Conservation (phyloP, 1,140 invertebrate species). For the Vanessa atalanta region DNA sequence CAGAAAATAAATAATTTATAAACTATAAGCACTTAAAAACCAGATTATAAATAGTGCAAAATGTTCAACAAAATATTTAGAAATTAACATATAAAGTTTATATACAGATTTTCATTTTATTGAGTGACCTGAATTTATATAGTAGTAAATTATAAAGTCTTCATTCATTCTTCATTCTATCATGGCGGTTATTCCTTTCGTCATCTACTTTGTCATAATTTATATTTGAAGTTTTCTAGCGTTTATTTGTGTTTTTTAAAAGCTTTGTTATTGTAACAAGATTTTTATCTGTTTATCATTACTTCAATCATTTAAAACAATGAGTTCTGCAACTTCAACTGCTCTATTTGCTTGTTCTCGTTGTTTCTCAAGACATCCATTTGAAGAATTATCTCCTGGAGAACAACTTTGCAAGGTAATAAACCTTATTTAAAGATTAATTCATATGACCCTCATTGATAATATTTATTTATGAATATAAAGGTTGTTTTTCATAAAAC, state of each 20-base stretch:
- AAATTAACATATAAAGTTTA: too few species aligned
- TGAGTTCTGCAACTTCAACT: constrained; percentile 66
- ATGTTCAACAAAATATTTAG: too few species aligned
- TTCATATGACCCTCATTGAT: constrained; percentile 4
- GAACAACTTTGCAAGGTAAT: constrained; percentile 97
- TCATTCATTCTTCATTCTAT: constrained; percentile 39
- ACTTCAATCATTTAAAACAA: constrained; percentile 39
- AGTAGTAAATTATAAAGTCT: neutral
- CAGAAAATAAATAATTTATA: too few species aligned
- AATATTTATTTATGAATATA: neutral
- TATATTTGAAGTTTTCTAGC: constrained; percentile 41
- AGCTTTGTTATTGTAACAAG: constrained; percentile 3
- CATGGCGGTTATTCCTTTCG: constrained; percentile 44
- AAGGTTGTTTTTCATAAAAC: constrained; percentile 13
- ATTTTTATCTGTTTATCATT: constrained; percentile 14
- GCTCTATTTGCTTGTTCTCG: constrained; percentile 94
- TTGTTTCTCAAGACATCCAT: constrained; percentile 96
- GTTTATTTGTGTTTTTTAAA: constrained; percentile 34
- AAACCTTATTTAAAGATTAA: constrained; percentile 5
- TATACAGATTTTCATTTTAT: neutral
- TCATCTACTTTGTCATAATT: constrained; percentile 43
- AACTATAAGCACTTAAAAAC: too few species aligned
- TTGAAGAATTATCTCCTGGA: constrained; percentile 96
- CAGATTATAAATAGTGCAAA: too few species aligned
- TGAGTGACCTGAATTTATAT: constrained; percentile 4